Conservation (phyloP, 2,113 vertebrate species). For the Dasypus novemcinctus region DNA sequence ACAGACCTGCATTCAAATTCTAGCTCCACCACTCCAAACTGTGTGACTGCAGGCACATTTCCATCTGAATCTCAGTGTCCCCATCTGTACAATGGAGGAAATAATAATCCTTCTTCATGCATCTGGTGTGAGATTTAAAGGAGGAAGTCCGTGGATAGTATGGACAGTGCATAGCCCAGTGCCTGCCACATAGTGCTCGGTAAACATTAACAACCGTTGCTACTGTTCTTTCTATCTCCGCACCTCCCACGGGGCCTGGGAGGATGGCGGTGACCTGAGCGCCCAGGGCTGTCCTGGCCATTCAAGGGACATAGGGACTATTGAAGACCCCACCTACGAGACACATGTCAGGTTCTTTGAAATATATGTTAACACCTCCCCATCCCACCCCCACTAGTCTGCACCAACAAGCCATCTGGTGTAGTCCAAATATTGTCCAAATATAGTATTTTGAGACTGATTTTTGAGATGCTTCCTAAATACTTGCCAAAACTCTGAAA, state of each 20-base stretch:
- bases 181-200: background rate
- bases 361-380: background rate
- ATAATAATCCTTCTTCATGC: background rate
- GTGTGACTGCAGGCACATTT: background rate
- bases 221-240: no score
- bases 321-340: background rate
- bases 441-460: slow-evolving; percentile 17
- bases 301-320: background rate
- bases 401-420: background rate
- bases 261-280: no score
- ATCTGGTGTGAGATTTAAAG: background rate
- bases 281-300: background rate
- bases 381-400: background rate
- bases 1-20: background rate
- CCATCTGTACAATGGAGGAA: background rate
- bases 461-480: slow-evolving; percentile 26
- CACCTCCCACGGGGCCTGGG: background rate
- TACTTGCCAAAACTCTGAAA: slow-evolving; percentile 45
- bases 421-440: background rate
- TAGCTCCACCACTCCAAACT: background rate
- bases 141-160: background rate
- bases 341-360: background rate
- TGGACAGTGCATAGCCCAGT: background rate
- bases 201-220: background rate
- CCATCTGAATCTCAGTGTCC: background rate